A percentile compares a stretch with the other conserved stretches of the same genome.
These are phyloP conservation scores for Micronisus gabar DNA, from an alignment of 2,113 vertebrate genomes.

Conservation along the genomic window DNA sequence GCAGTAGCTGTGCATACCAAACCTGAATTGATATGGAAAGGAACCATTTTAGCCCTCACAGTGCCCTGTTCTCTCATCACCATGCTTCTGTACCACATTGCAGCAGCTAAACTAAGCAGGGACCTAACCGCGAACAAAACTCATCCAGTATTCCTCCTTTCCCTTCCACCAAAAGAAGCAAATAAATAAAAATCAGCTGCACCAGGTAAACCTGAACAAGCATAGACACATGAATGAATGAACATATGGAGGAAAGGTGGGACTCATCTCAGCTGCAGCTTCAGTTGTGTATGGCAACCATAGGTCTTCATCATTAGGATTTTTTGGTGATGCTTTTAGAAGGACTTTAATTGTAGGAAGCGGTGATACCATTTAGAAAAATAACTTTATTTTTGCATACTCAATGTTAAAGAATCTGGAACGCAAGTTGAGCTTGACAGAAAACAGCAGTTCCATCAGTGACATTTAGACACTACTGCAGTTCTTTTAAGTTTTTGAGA, in stretches of 20 bases:
- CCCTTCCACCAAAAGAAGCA: neutral
- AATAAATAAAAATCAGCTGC: neutral
- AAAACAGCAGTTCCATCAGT: neutral
- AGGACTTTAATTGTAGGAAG: neutral
- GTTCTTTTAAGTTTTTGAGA: neutral
- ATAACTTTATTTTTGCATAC: conserved; percentile 11
- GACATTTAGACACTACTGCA: neutral
- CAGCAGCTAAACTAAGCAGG: neutral
- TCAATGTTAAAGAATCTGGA: neutral
- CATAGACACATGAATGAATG: neutral
- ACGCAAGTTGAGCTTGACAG: neutral
- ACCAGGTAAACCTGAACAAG: neutral
- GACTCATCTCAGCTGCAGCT: neutral
- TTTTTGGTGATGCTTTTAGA: neutral
- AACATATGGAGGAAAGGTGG: neutral
- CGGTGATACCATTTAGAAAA: neutral
- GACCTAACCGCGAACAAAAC: neutral
- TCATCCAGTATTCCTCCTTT: neutral
- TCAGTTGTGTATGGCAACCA: neutral
- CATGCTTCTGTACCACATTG: neutral
- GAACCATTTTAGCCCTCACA: neutral
- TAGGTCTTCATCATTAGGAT: neutral
- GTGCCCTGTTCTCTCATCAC: neutral
- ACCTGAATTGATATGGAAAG: neutral
- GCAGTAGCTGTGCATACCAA: neutral